Percentiles rank a stretch among this genome's conserved stretches.
Conservation (phyloP, 2,888 invertebrate species). For the Cryptocephalus moraei region DNA sequence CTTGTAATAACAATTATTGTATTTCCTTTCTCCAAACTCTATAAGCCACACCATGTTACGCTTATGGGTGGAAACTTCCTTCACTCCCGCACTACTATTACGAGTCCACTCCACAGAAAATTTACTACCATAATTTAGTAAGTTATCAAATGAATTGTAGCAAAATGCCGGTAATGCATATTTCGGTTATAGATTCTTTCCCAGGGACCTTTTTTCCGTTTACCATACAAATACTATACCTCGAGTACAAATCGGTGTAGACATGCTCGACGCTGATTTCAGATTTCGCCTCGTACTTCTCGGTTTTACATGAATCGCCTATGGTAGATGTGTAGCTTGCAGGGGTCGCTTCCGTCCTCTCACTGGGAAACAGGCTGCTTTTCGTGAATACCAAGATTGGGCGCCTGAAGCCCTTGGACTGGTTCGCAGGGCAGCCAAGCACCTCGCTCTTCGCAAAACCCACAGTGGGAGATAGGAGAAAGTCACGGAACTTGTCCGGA, state of each 20-base stretch:
- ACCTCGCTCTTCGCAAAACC: constrained; percentile 87
- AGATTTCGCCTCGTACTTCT: constrained; percentile 22
- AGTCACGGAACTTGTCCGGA: constrained; percentile 90
- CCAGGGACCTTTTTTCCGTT: too few species aligned
- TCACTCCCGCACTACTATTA: too few species aligned
- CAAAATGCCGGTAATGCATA: too few species aligned
- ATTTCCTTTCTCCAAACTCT: too few species aligned
- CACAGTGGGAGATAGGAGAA: constrained; percentile 78
- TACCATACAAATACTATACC: too few species aligned
- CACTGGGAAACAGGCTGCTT: constrained; percentile 39
- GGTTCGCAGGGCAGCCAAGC: constrained; percentile 65
- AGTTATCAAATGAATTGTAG: too few species aligned
- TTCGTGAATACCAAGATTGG: constrained; percentile 56
- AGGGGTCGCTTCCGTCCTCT: constrained; percentile 30
- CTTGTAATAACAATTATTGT: too few species aligned
- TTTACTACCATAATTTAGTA: too few species aligned
- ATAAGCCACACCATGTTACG: too few species aligned
- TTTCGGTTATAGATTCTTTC: too few species aligned
- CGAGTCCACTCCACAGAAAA: too few species aligned
- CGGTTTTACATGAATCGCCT: constrained; percentile 16
- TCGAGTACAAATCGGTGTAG: constrained; percentile 19
- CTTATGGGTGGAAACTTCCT: too few species aligned
- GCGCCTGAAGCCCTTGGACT: constrained; percentile 79
- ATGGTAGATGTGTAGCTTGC: constrained; percentile 20
- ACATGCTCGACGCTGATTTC: constrained; percentile 21